Evolutionary conservation across 2,797 vertebrate genomes (phyloP), one percentile per base, ranked within the genome.

Genomic region (Urosaurus nigricauda): DNA sequence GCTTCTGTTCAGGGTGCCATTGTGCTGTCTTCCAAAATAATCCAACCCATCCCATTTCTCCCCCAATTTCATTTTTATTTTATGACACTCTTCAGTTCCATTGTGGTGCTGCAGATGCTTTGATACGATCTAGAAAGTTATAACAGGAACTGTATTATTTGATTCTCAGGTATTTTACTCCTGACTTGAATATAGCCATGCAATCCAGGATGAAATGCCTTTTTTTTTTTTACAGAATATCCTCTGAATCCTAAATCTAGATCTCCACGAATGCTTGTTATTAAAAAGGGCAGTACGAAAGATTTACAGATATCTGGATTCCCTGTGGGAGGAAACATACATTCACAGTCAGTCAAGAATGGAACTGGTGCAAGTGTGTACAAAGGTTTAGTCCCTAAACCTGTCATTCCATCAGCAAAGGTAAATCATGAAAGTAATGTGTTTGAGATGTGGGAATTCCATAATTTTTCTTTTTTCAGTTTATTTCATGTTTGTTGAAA

Each of bases 171-270:
- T 86, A 0, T 58, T 71, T 87, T 87, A 32, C 78, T 65, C 5
- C 24, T 82, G 43, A 56, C 29, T 83, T 60, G 29, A 35, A 75
- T 75, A 5, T 81, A 65, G 2, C 58, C 21, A 14, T 63, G 5
- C 24, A 79, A 47, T 75, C n/a, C 65, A 43, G 35, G 14, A 24
- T 86, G 70, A 89, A 37, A 40, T 75, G 26, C 56, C 90, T 70
- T 91, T 87, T 95, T 95, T 93, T 93, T 91, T 88, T 63, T 58
- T 89, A 40, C 92, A 98, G 97, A 97, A 40, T 97, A 97, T 87
- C 97, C 97, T 92, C 96, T 97, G 92, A 97, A 97, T 96, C 96
- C 96, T 91, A 97, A 97, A 90, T 96, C 96, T 93, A 96, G 96
- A 95, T 94, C 96, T 90, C 96, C 96, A 14, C 97, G 96, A 94